Evolutionary conservation across 2,888 invertebrate genomes (phyloP), one percentile per base, ranked within the genome.

Genomic region (Calephelis perditalis): DNA sequence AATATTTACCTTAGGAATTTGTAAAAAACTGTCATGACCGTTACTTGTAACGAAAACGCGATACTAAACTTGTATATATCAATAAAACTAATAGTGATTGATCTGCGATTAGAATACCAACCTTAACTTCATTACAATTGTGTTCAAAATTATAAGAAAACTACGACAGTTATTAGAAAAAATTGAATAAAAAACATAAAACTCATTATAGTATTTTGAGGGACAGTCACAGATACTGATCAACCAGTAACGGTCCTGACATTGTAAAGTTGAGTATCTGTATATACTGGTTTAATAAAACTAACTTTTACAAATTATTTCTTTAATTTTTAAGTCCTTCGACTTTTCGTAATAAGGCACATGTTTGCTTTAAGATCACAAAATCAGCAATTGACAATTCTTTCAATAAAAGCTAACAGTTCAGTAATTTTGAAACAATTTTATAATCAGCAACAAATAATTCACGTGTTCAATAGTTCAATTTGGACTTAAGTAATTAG

Each of bases 1-100:
- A 58, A 63, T n/a, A 56, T 55, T 52, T 40, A 57, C 60, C 45
- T 60, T 57, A 60, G 58, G 55, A 58, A 60, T 63, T 63, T 63
- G 49, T 62, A 59, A 59, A 59, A 62, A 56, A 62, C 56, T 59
- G 46, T 57, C 49, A 59, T 62, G 59, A 62, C 57, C 61, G 37
- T 37, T 37, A 37, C 57, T 57, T 57, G 57, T 57, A 44, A 57
- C 57, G 35, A 61, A 61, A 61, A 54, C 57, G 57, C 57, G 36
- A 57, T 52, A 61, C 58, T 61, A 57, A 55, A 61, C 57, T 57
- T 57, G 5, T 7, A 37, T 57, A 40, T 57, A 61, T 61, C 52
- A 61, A 61, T 58, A 15, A 54, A 61, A 54, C 52, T 43, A 61
- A 12, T 61, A 57, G 35, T 57, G 45, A 45, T 45, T 45, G 45